Base-by-base conservation (phyloP, 2,113 vertebrate genomes). In the Tenebrosternarchus preto region DNA sequence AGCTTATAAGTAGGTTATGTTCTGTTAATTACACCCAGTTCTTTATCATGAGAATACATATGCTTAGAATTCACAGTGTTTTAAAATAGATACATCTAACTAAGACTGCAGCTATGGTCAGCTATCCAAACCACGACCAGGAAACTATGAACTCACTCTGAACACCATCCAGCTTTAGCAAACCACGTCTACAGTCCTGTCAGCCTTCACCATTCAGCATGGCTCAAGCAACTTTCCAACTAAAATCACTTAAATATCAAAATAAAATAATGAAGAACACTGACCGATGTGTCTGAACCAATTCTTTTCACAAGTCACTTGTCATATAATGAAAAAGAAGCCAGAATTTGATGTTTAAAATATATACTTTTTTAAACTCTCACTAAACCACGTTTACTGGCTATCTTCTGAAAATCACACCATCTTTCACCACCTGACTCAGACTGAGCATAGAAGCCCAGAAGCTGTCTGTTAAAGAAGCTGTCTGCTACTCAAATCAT, bases 131-230 rank as follows among this genome's bases (percentile, higher is more conserved):
- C 83, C 79, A 70, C 70, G 20, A 84, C 39, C 33, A 43, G 83
- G 76, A 84, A 84, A 84, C 61, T 64, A 81, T 84, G 82, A 84
- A 84, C 70, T 84, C 66, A 61, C 24, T n/a, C 57, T 16, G 66
- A 74, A 60, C 8, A 36, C 3, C 8, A 20, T 68, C 69, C 78
- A 39, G 29, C 24, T 75, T 43, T 31, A 27, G 79, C 64, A 57
- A 19, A 63, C 64, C 74, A 50, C 57, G 55, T 81, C 27, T 53
- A 50, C 55, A 80, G 71, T 31, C 74, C 16, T 56, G 61, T 59
- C 71, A 74, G 79, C 71, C 77, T 63, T 57, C 22, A 8, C 2
- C 75, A 55, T 73, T 56, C 27, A 76, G 25, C 36, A 72, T 17
- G 43, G 31, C 46, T 20, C 3, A 29, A 36, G 31, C 22, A 27